A percentile compares a stretch with the other conserved stretches of the same genome.
phyloP scores from a whole-genome alignment of 2,113 vertebrate genomes.

The Euleptes europaea region DNA sequence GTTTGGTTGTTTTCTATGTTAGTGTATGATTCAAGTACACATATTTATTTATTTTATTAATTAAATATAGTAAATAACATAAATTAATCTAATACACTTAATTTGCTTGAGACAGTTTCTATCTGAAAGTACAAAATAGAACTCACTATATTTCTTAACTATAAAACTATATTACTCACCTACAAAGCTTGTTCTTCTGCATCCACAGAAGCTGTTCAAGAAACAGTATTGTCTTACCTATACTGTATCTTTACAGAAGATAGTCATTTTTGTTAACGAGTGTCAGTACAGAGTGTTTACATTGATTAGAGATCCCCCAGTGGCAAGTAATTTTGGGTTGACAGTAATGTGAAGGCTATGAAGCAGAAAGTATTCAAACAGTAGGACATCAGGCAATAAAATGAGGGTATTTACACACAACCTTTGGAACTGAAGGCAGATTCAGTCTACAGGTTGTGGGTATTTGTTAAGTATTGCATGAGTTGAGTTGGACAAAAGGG shows the following conservation, averaged over 20 bases:
- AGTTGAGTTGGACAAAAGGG: neutral
- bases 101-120: too few species aligned
- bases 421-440: neutral
- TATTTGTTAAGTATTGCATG: neutral
- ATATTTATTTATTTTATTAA: neutral
- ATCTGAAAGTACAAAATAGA: too few species aligned
- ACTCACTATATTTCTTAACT: neutral
- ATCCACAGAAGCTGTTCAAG: neutral
- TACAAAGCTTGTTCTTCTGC: neutral
- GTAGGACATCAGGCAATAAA: neutral
- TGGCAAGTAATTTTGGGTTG: neutral
- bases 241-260: neutral
- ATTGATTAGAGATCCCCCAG: neutral
- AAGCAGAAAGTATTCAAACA: neutral
- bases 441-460: neutral
- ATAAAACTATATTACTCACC: neutral
- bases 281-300: neutral
- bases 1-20: too few species aligned
- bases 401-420: neutral
- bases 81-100: too few species aligned
- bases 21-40: neutral
- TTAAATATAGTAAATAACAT: too few species aligned
- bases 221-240: neutral
- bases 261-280: neutral
- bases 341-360: neutral